Evolutionary conservation across 2,797 vertebrate genomes (phyloP).

Genomic region (Sarcophilus harrisii): DNA sequence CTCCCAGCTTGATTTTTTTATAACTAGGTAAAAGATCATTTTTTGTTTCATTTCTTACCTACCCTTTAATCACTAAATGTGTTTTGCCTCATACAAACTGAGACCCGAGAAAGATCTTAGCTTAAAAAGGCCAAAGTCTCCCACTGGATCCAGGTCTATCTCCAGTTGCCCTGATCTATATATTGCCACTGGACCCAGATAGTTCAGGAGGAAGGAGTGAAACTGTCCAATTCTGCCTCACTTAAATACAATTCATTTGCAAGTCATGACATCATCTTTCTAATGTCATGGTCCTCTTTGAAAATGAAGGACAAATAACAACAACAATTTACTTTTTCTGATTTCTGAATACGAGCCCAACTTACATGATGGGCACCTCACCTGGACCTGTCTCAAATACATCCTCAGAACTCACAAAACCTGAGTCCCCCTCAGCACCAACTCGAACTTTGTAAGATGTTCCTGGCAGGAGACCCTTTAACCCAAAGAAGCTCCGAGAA

Average conservation of each 20-base stretch:
- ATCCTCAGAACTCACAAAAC: constrained; percentile 92
- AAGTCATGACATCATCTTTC: background rate
- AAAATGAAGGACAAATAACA: background rate
- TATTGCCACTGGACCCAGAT: no score
- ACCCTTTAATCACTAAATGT: no score
- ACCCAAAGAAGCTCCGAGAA: constrained; percentile 92
- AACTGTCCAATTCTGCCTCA: background rate
- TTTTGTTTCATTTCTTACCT: no score
- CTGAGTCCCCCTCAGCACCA: constrained; percentile 92
- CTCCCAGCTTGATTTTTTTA: no score
- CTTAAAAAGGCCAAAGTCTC: no score
- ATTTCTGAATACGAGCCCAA: constrained; percentile 68
- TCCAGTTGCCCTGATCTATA: no score
- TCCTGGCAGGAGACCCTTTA: constrained; percentile 95
- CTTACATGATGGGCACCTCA: constrained; percentile 86
- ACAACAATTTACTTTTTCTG: background rate
- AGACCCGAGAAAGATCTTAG: no score
- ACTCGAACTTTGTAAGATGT: constrained; percentile 95
- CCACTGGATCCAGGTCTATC: no score
- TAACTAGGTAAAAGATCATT: no score
- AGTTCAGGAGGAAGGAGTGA: no score
- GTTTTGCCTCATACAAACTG: no score
- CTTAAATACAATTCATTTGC: background rate
- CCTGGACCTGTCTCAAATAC: constrained; percentile 95
- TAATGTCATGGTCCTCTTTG: background rate